Conservation (phyloP, 2,113 vertebrate species). For the Puffinus mauretanicus region DNA sequence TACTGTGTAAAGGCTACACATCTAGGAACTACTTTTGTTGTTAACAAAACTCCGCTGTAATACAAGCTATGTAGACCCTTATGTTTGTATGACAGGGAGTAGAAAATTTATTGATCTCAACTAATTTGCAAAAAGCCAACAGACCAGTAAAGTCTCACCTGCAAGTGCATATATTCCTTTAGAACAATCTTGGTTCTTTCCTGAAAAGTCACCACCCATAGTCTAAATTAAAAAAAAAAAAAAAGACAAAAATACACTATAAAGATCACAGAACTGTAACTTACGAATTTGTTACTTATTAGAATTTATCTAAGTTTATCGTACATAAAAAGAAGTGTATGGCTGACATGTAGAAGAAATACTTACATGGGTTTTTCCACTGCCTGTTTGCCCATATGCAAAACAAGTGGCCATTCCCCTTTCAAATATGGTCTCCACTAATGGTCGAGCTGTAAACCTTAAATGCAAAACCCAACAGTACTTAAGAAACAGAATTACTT, state of each 20-base stretch:
- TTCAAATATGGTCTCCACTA: conserved; percentile 98
- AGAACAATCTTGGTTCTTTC: conserved; percentile 98
- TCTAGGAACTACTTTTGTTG: not conserved
- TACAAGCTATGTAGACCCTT: not conserved
- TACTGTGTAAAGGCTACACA: not conserved
- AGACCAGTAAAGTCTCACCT: conserved; percentile 68
- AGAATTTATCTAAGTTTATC: not conserved
- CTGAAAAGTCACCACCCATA: conserved; percentile 98
- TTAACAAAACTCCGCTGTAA: not conserved
- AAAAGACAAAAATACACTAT: not conserved
- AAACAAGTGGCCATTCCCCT: conserved; percentile 98
- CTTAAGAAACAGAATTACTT: not conserved
- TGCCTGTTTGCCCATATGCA: conserved; percentile 97
- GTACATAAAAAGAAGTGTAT: not conserved
- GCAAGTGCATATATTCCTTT: conserved; percentile 97
- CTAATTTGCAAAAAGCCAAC: not conserved
- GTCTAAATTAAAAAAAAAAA: conserved; percentile 76
- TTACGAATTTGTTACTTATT: not conserved
- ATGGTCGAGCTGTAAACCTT: conserved; percentile 95
- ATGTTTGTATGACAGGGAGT: not conserved
- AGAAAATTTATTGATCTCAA: not conserved
- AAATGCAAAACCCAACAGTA: not conserved
- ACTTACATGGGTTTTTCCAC: conserved; percentile 97
- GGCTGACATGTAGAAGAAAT: not conserved
- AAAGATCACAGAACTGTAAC: not conserved